Evolutionary conservation across 2,888 invertebrate genomes (phyloP).

Genomic region (Agrotis clavis): DNA sequence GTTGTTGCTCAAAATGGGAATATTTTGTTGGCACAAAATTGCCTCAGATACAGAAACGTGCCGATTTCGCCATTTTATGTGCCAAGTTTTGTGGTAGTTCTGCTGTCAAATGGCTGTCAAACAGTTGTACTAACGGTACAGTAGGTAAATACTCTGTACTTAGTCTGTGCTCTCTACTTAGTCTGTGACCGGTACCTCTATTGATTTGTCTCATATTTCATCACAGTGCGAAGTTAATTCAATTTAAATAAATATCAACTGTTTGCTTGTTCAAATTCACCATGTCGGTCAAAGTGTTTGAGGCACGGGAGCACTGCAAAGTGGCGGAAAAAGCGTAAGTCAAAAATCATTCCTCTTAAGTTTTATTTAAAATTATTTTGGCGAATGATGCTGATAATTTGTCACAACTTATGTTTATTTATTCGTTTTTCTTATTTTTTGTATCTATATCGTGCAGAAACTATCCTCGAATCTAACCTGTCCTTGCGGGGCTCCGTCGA

Average conservation of each 20-base stretch:
- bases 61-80: too few species aligned
- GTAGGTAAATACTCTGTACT: too few species aligned
- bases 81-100: too few species aligned
- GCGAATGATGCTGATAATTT: background rate
- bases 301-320: constrained; percentile 95
- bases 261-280: constrained; percentile 7
- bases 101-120: too few species aligned
- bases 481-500: too few species aligned
- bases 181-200: too few species aligned
- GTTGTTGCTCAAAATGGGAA: too few species aligned
- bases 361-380: background rate
- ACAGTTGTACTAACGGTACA: too few species aligned
- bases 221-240: constrained; percentile 10
- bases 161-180: too few species aligned
- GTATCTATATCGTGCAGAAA: background rate
- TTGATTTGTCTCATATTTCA: constrained; percentile 52
- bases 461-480: too few species aligned
- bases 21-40: too few species aligned
- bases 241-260: constrained; percentile 17
- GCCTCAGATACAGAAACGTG: too few species aligned
- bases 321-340: constrained; percentile 96
- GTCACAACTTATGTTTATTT: constrained; percentile 17
- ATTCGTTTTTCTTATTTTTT: background rate
- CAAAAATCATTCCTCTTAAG: background rate
- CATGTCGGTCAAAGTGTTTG: constrained; percentile 92